Conservation (phyloP, 2,113 vertebrate species). For the Beaufortia kweichowensis region DNA sequence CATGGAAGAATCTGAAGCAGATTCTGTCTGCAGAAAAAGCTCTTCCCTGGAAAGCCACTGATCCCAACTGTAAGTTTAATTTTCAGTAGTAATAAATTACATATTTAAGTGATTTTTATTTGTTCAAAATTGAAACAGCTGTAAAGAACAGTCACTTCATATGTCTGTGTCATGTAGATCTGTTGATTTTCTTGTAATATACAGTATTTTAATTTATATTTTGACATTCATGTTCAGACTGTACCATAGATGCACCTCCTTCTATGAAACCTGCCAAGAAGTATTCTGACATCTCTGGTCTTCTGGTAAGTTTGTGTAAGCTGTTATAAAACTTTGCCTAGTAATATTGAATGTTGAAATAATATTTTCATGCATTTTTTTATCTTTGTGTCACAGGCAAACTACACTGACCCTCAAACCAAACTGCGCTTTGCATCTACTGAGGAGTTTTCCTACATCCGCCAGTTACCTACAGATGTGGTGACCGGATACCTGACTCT, state of each 20-base stretch:
- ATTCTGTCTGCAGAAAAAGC: slow-evolving; percentile 92
- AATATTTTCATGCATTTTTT: background rate
- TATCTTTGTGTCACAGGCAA: slow-evolving; percentile 77
- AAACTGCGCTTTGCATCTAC: slow-evolving; percentile 92
- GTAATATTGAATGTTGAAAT: background rate
- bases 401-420: slow-evolving; percentile 96
- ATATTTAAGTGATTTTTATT: background rate
- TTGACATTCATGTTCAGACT: slow-evolving; percentile 76
- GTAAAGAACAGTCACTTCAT: background rate
- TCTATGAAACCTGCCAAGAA: slow-evolving; percentile 96
- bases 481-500: slow-evolving; percentile 91
- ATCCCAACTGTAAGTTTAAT: slow-evolving; percentile 89
- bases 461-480: slow-evolving; percentile 92
- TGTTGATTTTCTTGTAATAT: background rate
- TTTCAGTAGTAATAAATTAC: background rate
- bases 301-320: slow-evolving; percentile 79
- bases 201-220: background rate
- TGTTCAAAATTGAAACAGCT: background rate
- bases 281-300: slow-evolving; percentile 96
- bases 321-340: background rate
- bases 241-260: slow-evolving; percentile 90
- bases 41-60: slow-evolving; percentile 90
- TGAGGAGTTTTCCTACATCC: slow-evolving; percentile 95
- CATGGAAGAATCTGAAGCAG: slow-evolving; percentile 99
- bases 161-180: background rate